Evolutionary conservation across 2,797 vertebrate genomes (phyloP), one percentile per base, ranked within the genome.

Genomic region (Perdix hodgsoniae): DNA sequence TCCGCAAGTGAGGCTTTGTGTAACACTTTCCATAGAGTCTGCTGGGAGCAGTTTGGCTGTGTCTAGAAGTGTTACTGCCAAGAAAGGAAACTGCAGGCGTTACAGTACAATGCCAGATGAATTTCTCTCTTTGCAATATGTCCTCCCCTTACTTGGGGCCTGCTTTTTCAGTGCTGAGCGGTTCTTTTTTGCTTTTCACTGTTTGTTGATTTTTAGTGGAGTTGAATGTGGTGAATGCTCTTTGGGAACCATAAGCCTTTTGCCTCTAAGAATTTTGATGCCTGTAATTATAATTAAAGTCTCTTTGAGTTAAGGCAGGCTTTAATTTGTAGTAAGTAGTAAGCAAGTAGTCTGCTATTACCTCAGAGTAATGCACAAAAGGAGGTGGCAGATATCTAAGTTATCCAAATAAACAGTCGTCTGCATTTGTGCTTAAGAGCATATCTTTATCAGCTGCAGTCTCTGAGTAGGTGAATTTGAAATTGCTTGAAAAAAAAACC

Each of bases 1-100:
- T 6, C 99, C 99, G 0, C 99, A 99, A 98, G 99, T 99, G 86
- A 86, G 96, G 10, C 19, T 77, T 88, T 82, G 56, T 84, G 76
- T n/a, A 12, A 10, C 61, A 35, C 37, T 95, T 88, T 84, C 77
- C 37, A 4, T n/a, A 5, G 40, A 71, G 29, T 33, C 47, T 56
- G 47, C 87, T 84, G 81, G 52, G 66, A 60, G 59, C 86, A 85
- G 52, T 83, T 94, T 95, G 91, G 78, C 90, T 94, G 37, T 60
- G 23, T 82, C 56, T 44, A 80, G 31, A 78, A 22, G 8, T 60
- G 10, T 76, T 81, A 35, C 70, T 88, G 91, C 78, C 86, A 93
- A 17, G 85, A 88, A 90, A 67, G 60, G 60, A 86, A 83, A 71
- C 47, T 44, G 44, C 66, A 91, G 49, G 19, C 59, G 66, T 74